Conservation (phyloP, 2,888 invertebrate genomes). For the Marronus borbonicus region DNA sequence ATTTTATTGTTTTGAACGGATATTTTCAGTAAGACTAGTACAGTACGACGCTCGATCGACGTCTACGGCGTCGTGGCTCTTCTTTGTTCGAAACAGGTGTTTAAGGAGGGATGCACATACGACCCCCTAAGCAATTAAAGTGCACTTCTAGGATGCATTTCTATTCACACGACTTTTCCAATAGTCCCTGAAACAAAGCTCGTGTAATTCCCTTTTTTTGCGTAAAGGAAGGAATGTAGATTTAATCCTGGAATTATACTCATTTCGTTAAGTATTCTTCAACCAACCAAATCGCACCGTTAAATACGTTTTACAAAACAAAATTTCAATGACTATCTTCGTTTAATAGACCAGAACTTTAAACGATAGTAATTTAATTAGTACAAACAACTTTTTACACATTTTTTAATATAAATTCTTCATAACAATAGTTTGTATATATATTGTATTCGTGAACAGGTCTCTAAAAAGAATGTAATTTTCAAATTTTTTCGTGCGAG, state of each 20-base stretch:
- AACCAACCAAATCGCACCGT: too few species aligned
- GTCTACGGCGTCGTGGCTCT: slow-evolving; percentile 62
- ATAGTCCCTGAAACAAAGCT: slow-evolving; percentile 19
- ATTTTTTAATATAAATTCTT: neutral
- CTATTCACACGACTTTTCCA: slow-evolving; percentile 22
- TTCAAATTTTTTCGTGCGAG: neutral
- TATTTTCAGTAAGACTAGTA: slow-evolving; percentile 55
- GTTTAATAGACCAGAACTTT: neutral
- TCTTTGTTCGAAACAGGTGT: slow-evolving; percentile 65
- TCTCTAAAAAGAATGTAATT: too few species aligned
- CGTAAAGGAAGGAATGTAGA: neutral
- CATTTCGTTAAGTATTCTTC: neutral
- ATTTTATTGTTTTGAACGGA: slow-evolving; percentile 52
- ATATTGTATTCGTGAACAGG: too few species aligned
- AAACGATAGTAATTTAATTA: neutral
- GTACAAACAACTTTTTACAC: neutral
- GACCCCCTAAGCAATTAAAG: slow-evolving; percentile 42
- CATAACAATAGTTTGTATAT: too few species aligned
- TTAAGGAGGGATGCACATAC: slow-evolving; percentile 54
- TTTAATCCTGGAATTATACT: neutral
- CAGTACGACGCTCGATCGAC: slow-evolving; percentile 60
- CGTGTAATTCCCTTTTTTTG: slow-evolving; percentile 17
- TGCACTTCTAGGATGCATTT: slow-evolving; percentile 49
- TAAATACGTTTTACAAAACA: neutral
- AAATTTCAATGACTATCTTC: too few species aligned